Conservation (phyloP, 2,113 vertebrate genomes). For the Lampris megalopsis region DNA sequence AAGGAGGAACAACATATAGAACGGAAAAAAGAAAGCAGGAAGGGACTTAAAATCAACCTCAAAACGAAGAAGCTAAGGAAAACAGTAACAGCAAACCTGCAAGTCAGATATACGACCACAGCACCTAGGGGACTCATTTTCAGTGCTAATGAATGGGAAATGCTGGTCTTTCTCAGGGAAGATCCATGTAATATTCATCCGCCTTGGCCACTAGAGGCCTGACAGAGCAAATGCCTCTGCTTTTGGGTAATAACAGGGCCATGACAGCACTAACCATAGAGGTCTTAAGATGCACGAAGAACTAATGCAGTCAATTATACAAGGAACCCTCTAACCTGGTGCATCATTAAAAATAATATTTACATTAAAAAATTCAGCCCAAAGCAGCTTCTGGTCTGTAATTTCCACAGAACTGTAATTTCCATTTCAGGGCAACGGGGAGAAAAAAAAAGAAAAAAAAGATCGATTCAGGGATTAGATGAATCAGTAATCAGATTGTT, state of each 20-base stretch:
- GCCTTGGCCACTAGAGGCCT: constrained; percentile 19
- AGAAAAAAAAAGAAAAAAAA: too few species aligned
- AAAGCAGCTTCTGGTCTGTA: too few species aligned
- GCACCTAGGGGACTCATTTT: constrained; percentile 32
- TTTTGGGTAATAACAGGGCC: constrained; percentile 32
- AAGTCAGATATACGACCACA: constrained; percentile 45
- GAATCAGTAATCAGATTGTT: too few species aligned
- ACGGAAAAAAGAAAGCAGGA: not conserved
- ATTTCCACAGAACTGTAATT: too few species aligned
- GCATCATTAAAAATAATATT: too few species aligned
- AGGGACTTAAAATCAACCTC: not conserved
- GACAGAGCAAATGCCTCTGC: constrained; percentile 34
- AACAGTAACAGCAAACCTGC: constrained; percentile 16
- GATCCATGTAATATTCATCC: constrained; percentile 61
- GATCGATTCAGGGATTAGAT: too few species aligned
- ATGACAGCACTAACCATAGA: constrained; percentile 39
- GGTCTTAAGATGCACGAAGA: not conserved
- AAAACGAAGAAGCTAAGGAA: constrained; percentile 16
- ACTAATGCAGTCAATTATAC: too few species aligned
- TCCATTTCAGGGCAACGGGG: too few species aligned
- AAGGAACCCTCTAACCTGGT: too few species aligned
- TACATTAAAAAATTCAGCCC: too few species aligned
- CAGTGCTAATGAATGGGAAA: constrained; percentile 48
- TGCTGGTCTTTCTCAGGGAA: constrained; percentile 26
- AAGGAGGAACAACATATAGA: not conserved